phyloP scores from a whole-genome alignment of 2,797 vertebrate genomes.

The Micropoecilia bifurca region DNA sequence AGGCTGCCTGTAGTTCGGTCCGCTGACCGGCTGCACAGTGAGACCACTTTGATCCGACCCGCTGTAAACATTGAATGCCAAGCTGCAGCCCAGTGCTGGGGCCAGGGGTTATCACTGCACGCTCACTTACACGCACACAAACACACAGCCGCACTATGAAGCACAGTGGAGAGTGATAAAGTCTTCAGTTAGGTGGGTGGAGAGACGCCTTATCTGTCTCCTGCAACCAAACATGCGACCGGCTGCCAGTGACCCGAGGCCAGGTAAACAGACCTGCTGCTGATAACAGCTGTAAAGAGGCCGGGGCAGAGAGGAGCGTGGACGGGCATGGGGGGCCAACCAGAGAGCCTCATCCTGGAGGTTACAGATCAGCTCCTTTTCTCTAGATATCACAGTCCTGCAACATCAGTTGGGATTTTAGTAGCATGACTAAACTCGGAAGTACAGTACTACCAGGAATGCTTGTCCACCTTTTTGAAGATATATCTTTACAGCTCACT shows the following conservation, averaged over 20 bases:
- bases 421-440: neutral
- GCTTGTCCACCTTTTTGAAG: neutral
- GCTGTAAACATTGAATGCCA: slow-evolving; percentile 64
- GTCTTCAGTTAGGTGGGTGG: slow-evolving; percentile 76
- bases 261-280: slow-evolving; percentile 81
- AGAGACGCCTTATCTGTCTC: slow-evolving; percentile 86
- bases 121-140: slow-evolving; percentile 39
- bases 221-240: slow-evolving; percentile 72
- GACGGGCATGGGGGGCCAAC: slow-evolving; percentile 49
- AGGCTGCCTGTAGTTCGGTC: slow-evolving; percentile 73
- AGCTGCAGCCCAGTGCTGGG: slow-evolving; percentile 51
- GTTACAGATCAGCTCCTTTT: slow-evolving; percentile 33
- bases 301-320: slow-evolving; percentile 39
- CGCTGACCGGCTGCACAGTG: slow-evolving; percentile 78
- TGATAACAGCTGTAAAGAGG: slow-evolving; percentile 66
- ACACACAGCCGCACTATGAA: slow-evolving; percentile 40
- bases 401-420: slow-evolving; percentile 14
- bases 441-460: neutral
- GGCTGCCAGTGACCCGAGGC: slow-evolving; percentile 75
- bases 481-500: neutral
- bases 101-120: slow-evolving; percentile 77
- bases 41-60: slow-evolving; percentile 84
- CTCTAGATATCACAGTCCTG: slow-evolving; percentile 20
- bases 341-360: slow-evolving; percentile 43
- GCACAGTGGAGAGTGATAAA: slow-evolving; percentile 84